These are phyloP conservation scores for Limanda limanda DNA, from an alignment of 2,113 vertebrate genomes.

Conservation along the genomic window DNA sequence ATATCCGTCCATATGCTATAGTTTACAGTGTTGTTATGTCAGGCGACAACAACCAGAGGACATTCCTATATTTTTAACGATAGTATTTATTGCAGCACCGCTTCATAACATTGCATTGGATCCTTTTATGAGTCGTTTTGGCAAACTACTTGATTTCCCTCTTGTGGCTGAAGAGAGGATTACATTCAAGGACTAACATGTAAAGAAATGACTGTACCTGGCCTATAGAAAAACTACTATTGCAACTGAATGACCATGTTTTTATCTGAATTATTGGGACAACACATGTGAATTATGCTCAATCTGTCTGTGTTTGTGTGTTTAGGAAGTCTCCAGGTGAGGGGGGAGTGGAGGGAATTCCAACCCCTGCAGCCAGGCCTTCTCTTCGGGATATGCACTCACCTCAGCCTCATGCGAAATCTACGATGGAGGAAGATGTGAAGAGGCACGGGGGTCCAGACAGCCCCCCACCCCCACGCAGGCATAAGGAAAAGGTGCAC, in stretches of 20 bases:
- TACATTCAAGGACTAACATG: slow-evolving; percentile 13
- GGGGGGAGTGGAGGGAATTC: slow-evolving; percentile 80
- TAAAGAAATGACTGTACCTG: neutral
- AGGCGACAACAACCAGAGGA: neutral
- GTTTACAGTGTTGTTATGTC: neutral
- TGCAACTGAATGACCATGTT: neutral
- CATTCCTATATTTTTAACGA: neutral
- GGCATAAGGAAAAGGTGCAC: slow-evolving; percentile 91
- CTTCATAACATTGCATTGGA: slow-evolving; percentile 1
- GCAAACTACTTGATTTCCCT: slow-evolving; percentile 49
- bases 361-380: slow-evolving; percentile 86
- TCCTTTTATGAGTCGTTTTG: neutral
- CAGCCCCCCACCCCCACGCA: slow-evolving; percentile 84
- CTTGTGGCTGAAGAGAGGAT: slow-evolving; percentile 65
- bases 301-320: neutral
- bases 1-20: too few relatives aligned
- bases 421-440: slow-evolving; percentile 93
- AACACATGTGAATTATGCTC: too few relatives aligned
- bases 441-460: slow-evolving; percentile 91
- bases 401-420: slow-evolving; percentile 89
- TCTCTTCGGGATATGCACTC: slow-evolving; percentile 93
- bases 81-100: neutral
- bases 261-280: too few relatives aligned
- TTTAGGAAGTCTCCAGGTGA: slow-evolving; percentile 94
- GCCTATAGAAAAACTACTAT: neutral